These are phyloP conservation scores for Meandrusa payeni DNA, from an alignment of 2,888 invertebrate species.

Conservation along the genomic window DNA sequence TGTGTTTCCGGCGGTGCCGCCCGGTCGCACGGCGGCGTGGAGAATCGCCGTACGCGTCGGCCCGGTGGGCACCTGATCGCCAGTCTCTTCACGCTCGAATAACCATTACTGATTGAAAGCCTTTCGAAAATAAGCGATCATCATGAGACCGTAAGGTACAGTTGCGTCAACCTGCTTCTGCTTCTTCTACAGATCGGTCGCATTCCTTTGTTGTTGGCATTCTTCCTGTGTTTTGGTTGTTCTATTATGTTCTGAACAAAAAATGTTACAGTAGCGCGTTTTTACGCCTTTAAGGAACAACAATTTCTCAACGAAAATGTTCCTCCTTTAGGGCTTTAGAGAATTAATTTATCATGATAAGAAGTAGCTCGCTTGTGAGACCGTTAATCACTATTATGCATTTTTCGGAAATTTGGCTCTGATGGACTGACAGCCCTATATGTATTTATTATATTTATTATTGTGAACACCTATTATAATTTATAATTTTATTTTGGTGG, in stretches of 20 bases:
- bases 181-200: slow-evolving; percentile 10
- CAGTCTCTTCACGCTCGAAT: slow-evolving; percentile 55
- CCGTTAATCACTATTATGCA: too few species aligned
- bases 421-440: too few species aligned
- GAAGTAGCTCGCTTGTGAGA: too few species aligned
- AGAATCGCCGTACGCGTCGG: slow-evolving; percentile 75
- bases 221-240: slow-evolving; percentile 3
- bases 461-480: too few species aligned
- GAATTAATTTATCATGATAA: too few species aligned
- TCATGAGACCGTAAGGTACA: slow-evolving; percentile 46
- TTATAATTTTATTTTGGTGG: too few species aligned
- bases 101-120: slow-evolving; percentile 57
- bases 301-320: too few species aligned
- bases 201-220: slow-evolving; percentile 9
- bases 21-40: slow-evolving; percentile 66
- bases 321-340: too few species aligned
- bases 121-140: slow-evolving; percentile 53
- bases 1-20: slow-evolving; percentile 67
- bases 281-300: too few species aligned
- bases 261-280: too few species aligned
- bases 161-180: slow-evolving; percentile 26
- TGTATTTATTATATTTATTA: too few species aligned
- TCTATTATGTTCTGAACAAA: slow-evolving; percentile 2
- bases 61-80: slow-evolving; percentile 50
- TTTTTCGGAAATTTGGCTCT: too few species aligned